phyloP scores from a whole-genome alignment of 1,140 invertebrate species.

The Mylabris phalerata region DNA sequence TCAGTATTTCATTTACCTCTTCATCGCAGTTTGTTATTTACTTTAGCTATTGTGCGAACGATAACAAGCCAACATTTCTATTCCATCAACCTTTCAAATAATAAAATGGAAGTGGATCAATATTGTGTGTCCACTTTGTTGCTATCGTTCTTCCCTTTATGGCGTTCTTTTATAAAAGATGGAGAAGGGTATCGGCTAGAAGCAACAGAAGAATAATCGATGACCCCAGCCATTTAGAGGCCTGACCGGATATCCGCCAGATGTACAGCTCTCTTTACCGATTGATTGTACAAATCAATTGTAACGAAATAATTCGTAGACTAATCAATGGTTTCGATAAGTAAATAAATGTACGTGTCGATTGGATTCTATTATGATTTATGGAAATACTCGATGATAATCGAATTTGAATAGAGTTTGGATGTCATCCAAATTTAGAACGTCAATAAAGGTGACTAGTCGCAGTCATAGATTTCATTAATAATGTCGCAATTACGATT shows the following conservation, averaged over 20 bases:
- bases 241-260: constrained; percentile 22
- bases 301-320: constrained; percentile 1
- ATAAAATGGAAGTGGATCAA: no score
- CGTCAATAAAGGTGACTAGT: no score
- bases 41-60: neutral
- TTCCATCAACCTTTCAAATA: no score
- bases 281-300: no score
- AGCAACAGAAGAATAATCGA: constrained; percentile 18
- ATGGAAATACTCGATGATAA: no score
- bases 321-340: constrained; percentile 12
- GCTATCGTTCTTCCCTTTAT: neutral
- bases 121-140: no score
- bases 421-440: no score
- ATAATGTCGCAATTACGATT: no score
- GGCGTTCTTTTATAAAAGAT: constrained; percentile 1
- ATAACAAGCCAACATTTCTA: constrained; percentile 5
- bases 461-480: no score
- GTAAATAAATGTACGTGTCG: no score
- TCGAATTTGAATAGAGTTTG: no score
- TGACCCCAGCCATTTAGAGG: constrained; percentile 11
- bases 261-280: constrained; percentile 22
- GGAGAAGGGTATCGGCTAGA: constrained; percentile 9
- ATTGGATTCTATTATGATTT: neutral
- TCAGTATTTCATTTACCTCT: constrained; percentile 3
- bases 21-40: neutral